phyloP scores from a whole-genome alignment of 2,888 invertebrate genomes.

The Linyphia triangularis region DNA sequence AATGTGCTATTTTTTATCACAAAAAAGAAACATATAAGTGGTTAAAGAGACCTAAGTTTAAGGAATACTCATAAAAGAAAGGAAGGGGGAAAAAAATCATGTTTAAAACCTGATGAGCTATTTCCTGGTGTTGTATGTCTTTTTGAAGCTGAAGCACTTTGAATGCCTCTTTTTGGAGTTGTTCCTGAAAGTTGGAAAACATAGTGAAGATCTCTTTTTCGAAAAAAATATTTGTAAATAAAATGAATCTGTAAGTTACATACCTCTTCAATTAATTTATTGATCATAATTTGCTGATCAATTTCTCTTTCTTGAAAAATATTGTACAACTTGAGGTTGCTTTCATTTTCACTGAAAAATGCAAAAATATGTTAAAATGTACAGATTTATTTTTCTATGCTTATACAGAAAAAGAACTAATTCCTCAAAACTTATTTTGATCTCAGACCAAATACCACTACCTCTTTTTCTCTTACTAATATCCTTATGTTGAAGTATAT shows the following conservation, averaged over 20 bases:
- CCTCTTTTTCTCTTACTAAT: no score
- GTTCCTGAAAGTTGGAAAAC: constrained; percentile 55
- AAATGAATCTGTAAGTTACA: background rate
- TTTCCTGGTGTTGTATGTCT: constrained; percentile 64
- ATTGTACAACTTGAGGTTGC: constrained; percentile 48
- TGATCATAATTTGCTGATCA: constrained; percentile 72
- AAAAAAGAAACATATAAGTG: no score
- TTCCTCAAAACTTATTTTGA: no score
- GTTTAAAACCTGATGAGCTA: constrained; percentile 65
- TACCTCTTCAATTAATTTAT: constrained; percentile 69
- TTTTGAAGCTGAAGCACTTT: constrained; percentile 68
- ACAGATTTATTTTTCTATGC: background rate
- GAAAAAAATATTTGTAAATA: background rate
- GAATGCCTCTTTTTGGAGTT: constrained; percentile 73
- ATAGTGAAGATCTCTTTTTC: background rate
- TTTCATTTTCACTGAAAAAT: constrained; percentile 54
- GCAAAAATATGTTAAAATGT: background rate
- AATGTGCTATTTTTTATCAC: no score
- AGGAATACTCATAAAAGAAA: no score
- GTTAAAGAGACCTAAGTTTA: no score
- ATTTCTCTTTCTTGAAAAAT: constrained; percentile 64
- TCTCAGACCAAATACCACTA: no score
- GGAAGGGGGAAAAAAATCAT: no score
- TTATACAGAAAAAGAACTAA: background rate
- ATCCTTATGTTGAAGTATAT: no score